Evolutionary conservation across 2,888 invertebrate genomes (phyloP).

Genomic region (Exocentrus adspersus): DNA sequence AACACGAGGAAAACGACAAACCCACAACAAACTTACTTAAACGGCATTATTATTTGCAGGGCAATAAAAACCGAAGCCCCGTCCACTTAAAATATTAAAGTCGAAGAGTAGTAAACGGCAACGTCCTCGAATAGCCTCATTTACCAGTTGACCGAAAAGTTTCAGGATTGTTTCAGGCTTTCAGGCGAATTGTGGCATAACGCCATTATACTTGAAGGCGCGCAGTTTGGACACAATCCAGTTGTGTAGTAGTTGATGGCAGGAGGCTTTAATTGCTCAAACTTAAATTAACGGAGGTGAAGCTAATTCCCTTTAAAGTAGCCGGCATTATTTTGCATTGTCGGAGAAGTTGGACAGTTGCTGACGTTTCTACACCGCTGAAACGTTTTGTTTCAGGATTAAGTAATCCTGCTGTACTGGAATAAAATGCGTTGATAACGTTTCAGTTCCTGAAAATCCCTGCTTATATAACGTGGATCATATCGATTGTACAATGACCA

Average conservation of each 20-base stretch:
- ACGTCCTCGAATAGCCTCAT: background rate
- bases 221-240: background rate
- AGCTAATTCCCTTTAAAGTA: background rate
- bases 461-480: background rate
- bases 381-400: no score
- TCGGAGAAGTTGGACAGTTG: no score
- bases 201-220: background rate
- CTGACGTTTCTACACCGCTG: no score
- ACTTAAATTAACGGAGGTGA: background rate
- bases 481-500: background rate
- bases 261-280: conserved; percentile 2
- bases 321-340: no score
- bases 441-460: no score
- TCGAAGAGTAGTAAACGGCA: background rate
- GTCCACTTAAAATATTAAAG: background rate
- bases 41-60: background rate
- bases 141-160: background rate
- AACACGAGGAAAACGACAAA: background rate
- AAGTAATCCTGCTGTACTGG: no score
- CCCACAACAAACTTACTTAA: background rate
- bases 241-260: background rate
- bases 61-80: background rate
- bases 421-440: no score
- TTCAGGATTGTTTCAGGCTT: background rate
- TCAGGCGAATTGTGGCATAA: background rate